Evolutionary conservation across 1,140 invertebrate genomes (phyloP).

Genomic region (Drosophila malerkotliana): DNA sequence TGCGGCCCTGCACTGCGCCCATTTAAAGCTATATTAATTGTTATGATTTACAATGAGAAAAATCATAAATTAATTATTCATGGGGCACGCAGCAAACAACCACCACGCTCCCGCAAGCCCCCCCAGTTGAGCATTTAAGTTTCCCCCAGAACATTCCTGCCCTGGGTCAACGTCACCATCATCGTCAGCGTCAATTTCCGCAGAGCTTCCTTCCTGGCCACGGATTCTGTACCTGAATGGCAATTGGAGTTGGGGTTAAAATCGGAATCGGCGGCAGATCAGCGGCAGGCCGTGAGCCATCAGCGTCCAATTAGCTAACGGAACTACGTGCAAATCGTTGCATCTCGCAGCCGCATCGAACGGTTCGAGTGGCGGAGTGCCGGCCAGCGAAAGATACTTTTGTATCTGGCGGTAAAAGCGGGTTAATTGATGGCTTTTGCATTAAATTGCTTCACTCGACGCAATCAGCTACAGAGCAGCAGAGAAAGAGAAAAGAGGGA

Average conservation of each 20-base stretch:
- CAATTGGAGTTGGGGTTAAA: not conserved
- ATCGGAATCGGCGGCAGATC: constrained; percentile 10
- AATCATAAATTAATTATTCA: constrained; percentile 79
- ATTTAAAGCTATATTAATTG: constrained; percentile 75
- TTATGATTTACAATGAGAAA: constrained; percentile 82
- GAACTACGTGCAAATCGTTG: constrained; percentile 81
- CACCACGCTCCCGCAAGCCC: not conserved
- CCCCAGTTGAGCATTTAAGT: constrained; percentile 6
- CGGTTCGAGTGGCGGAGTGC: constrained; percentile 35
- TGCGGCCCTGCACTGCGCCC: constrained; percentile 11
- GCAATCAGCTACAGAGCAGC: constrained; percentile 49
- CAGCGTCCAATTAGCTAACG: constrained; percentile 76
- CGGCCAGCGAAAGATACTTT: constrained; percentile 33
- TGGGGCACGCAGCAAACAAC: constrained; percentile 37
- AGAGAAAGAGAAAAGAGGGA: not conserved
- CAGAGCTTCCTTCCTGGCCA: constrained; percentile 31
- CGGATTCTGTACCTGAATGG: constrained; percentile 9
- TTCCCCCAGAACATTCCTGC: constrained; percentile 11
- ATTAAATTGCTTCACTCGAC: constrained; percentile 77
- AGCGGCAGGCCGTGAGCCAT: constrained; percentile 34
- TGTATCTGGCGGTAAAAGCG: constrained; percentile 62
- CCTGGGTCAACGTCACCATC: constrained; percentile 44
- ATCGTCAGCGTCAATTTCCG: constrained; percentile 40
- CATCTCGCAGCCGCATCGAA: constrained; percentile 20
- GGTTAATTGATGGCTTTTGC: constrained; percentile 82